phyloP scores from a whole-genome alignment of 1,140 invertebrate genomes.

The Tetragonula clypearis region DNA sequence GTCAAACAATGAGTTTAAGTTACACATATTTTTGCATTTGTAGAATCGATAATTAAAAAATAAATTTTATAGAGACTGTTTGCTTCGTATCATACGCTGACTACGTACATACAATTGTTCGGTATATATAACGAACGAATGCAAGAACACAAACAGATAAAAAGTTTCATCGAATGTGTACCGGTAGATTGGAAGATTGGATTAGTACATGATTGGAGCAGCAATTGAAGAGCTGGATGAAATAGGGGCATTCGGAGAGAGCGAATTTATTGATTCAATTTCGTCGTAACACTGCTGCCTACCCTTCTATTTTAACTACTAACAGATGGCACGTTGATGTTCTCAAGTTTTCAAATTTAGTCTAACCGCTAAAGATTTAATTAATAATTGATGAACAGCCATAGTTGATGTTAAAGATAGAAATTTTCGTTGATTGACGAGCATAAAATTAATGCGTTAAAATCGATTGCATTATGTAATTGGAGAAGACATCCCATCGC shows the following conservation, averaged over 20 bases:
- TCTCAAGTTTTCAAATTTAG: constrained; percentile 59
- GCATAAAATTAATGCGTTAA: background rate
- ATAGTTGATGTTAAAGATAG: constrained; percentile 1
- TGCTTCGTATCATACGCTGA: background rate
- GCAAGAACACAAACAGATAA: constrained; percentile 25
- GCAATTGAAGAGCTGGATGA: constrained; percentile 56
- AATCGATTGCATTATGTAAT: background rate
- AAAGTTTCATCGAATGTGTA: constrained; percentile 42
- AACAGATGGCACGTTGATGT: constrained; percentile 56
- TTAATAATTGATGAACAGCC: constrained; percentile 53
- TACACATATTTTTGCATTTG: background rate
- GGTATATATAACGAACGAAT: background rate
- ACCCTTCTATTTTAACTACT: constrained; percentile 55
- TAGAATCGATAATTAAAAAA: background rate
- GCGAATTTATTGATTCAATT: constrained; percentile 69
- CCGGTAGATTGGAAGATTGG: constrained; percentile 51
- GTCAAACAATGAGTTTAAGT: background rate
- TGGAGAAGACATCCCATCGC: background rate
- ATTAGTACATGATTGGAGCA: constrained; percentile 58
- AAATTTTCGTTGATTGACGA: constrained; percentile 11
- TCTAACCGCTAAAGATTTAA: constrained; percentile 36
- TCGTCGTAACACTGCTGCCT: constrained; percentile 41
- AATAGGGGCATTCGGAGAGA: constrained; percentile 51
- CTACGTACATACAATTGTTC: too few relatives aligned
- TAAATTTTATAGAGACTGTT: background rate